A percentile compares a stretch with the other conserved stretches of the same genome.
Evolutionary conservation across 2,113 vertebrate genomes (phyloP).

Genomic region (Acrocephalus kingi): DNA sequence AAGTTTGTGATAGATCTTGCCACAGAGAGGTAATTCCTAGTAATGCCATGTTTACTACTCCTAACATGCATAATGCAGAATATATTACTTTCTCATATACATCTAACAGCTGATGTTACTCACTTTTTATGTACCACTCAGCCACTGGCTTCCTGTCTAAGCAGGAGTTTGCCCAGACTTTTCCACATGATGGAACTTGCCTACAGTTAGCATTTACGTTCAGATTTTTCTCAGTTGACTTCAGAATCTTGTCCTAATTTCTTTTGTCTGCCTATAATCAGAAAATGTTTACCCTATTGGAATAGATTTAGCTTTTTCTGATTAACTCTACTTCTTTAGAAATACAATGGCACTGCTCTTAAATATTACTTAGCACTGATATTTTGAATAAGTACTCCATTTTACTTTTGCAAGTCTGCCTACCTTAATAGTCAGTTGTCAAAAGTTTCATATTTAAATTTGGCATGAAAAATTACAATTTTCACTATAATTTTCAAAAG

Average conservation of each 20-base stretch:
- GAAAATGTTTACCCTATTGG: background rate
- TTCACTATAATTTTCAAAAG: background rate
- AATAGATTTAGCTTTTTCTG: background rate
- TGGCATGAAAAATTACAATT: background rate
- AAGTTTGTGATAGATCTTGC: background rate
- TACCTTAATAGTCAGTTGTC: background rate
- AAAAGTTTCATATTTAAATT: background rate
- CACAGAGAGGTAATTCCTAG: background rate
- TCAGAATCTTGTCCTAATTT: background rate
- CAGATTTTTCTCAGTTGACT: background rate
- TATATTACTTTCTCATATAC: background rate
- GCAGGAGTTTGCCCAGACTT: background rate
- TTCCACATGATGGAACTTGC: background rate
- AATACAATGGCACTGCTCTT: background rate
- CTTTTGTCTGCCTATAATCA: background rate
- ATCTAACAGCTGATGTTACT: background rate
- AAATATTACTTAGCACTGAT: background rate
- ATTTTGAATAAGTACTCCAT: background rate
- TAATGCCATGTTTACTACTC: background rate
- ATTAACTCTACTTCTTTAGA: background rate
- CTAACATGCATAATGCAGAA: background rate
- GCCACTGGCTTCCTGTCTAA: background rate
- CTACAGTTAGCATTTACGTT: background rate
- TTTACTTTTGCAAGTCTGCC: background rate
- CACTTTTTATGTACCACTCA: background rate